Evolutionary conservation across 2,888 invertebrate genomes (phyloP), one percentile per base, ranked within the genome.

Genomic region (Noctuana brunneofusca): DNA sequence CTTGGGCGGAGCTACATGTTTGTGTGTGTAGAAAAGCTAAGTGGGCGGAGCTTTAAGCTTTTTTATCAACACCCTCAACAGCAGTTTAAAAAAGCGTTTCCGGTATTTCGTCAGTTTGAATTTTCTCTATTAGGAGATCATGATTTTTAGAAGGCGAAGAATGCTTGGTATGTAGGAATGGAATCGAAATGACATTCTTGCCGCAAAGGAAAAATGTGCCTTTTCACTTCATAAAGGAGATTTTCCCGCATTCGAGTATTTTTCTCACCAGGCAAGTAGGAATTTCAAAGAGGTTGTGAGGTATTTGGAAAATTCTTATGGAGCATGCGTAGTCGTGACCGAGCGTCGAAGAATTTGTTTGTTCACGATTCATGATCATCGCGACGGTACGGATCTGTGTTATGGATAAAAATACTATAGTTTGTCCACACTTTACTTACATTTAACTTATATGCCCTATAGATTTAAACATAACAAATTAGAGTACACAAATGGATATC

Each of bases 181-280:
- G 35, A 55, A 63, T 57, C 69, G 71, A 64, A 70, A 68, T 66
- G 67, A 66, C 70, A 66, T 67, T 32, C 18, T 65, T 67, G 57
- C 58, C 62, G 20, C 52, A 66, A 68, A 69, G 67, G 71, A 71
- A 71, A 70, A 74, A 68, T 67, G 65, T 60, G 68, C 66, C 65
- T 67, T 75, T 78, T 75, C 71, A 73, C 77, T 80, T 80, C 82
- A 82, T 86, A 86, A 79, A 83, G 88, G 76, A 86, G 84, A 82
- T 87, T 89, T 92, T 92, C 91, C 89, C 91, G 88, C 91, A 92
- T 86, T 87, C 78, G 87, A 83, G 84, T 82, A 91, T 91, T 90
- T 87, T 88, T 81, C 74, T 65, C 68, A 92, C 89, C 73, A 87
- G 90, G 90, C 65, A 27, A 62, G 49, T 82, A 91, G 76, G 67